Conservation (phyloP, 2,797 vertebrate species). For the Labeo calbasu region DNA sequence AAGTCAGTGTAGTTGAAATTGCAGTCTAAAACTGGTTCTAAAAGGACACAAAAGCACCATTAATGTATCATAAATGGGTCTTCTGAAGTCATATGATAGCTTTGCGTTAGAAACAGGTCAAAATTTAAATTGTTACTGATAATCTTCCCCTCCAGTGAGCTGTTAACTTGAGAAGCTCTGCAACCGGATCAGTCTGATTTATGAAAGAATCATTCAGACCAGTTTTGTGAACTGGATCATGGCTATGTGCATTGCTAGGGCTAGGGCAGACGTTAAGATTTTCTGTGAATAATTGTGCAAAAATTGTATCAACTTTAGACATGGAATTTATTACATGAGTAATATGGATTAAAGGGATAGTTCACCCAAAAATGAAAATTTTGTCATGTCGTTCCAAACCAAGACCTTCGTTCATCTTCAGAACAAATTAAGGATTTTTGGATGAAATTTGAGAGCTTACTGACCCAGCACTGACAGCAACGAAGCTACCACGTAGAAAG, state of each 20-base stretch:
- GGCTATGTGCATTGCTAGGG: not conserved
- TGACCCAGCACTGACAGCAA: no score
- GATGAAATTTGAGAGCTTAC: no score
- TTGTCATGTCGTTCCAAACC: no score
- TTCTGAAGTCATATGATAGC: slow-evolving; percentile 19
- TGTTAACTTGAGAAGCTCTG: slow-evolving; percentile 25
- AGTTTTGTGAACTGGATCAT: slow-evolving; percentile 2
- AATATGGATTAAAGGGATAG: not conserved
- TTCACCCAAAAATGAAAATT: no score
- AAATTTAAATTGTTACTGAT: not conserved
- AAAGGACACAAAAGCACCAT: not conserved
- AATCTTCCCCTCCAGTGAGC: slow-evolving; percentile 16
- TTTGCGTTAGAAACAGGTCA: not conserved
- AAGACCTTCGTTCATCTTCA: no score
- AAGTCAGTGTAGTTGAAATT: not conserved
- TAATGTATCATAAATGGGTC: not conserved
- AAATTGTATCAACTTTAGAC: not conserved
- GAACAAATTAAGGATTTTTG: no score
- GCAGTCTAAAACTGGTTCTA: not conserved
- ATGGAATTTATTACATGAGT: not conserved
- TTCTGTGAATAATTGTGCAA: not conserved
- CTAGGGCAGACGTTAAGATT: not conserved
- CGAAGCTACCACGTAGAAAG: no score
- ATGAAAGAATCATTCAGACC: slow-evolving; percentile 10
- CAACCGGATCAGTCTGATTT: not conserved